Evolutionary conservation across 2,797 vertebrate genomes (phyloP).

Genomic region (Eremophila alpestris): DNA sequence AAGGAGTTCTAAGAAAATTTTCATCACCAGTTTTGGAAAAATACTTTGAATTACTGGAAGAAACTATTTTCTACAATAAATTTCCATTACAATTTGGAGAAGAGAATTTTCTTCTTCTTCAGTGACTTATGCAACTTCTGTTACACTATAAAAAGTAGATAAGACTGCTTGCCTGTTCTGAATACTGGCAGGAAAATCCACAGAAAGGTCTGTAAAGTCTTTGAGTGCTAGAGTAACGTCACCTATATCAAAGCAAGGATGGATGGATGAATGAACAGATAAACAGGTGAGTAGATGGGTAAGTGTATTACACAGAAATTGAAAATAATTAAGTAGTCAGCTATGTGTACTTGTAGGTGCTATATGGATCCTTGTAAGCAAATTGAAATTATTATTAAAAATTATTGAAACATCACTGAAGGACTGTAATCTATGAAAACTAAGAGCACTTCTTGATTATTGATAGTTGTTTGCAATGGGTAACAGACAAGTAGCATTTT

Average conservation of each 20-base stretch:
- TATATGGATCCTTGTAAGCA: not conserved
- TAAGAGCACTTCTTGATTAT: not conserved
- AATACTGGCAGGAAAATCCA: not conserved
- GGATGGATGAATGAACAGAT: not conserved
- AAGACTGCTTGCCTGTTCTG: not conserved
- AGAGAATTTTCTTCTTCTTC: not conserved
- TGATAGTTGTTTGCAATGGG: not conserved
- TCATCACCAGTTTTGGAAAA: not conserved
- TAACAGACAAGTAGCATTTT: not conserved
- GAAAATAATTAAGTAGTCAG: not conserved
- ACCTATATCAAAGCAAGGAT: not conserved
- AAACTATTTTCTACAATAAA: not conserved
- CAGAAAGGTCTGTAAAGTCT: not conserved
- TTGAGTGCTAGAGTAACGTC: not conserved
- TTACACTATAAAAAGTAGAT: not conserved
- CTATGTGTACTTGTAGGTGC: not conserved
- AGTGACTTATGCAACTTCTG: not conserved
- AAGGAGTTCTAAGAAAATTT: not conserved
- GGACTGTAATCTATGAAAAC: not conserved
- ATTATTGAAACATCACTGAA: not conserved
- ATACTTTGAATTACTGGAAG: not conserved
- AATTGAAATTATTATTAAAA: not conserved
- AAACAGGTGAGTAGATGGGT: fast-evolving
- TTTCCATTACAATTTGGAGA: not conserved
- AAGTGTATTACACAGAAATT: not conserved